Conservation (phyloP, 2,797 vertebrate species). For the Sebastes miniatus region DNA sequence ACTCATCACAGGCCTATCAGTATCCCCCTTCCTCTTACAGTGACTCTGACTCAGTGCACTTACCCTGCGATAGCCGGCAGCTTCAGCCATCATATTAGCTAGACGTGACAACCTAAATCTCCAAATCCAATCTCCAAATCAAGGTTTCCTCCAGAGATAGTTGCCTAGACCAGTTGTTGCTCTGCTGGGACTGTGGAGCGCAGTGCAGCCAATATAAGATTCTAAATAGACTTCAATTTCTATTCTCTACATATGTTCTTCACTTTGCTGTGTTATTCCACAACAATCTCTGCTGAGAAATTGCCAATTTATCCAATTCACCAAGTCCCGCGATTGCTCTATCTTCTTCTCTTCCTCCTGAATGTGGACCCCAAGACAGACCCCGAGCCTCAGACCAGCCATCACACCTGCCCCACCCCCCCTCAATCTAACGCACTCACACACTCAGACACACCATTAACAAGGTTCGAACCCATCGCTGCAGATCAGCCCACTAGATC, state of each 20-base stretch:
- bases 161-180: not conserved
- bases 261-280: conserved; percentile 28
- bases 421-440: not conserved
- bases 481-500: too few relatives aligned
- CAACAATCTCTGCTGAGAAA: conserved; percentile 47
- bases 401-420: not conserved
- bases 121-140: conserved; percentile 21
- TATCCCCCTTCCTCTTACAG: not conserved
- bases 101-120: conserved; percentile 19
- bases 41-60: not conserved
- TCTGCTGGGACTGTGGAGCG: not conserved
- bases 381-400: not conserved
- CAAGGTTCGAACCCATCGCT: too few relatives aligned
- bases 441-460: not conserved
- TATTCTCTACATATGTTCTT: conserved; percentile 37
- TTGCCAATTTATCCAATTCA: conserved; percentile 59
- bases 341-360: not conserved
- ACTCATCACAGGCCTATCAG: not conserved
- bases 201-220: conserved; percentile 10
- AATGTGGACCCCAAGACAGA: not conserved
- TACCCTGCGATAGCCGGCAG: not conserved
- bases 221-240: conserved; percentile 21
- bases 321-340: not conserved
- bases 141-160: conserved; percentile 10
- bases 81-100: conserved; percentile 9